Base-by-base conservation (phyloP, 2,888 invertebrate species). In the Melanotus villosus region DNA sequence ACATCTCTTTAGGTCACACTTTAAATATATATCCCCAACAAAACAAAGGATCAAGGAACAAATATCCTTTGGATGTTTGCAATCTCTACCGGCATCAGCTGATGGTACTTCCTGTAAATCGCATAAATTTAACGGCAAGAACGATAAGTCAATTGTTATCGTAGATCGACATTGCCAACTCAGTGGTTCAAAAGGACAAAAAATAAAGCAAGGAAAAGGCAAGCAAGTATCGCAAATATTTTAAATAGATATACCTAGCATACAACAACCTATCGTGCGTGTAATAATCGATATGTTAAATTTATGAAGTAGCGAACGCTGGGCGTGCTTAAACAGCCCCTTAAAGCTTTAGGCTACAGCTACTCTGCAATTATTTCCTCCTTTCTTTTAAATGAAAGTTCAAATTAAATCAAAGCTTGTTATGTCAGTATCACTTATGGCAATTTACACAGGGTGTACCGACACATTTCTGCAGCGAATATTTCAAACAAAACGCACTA, bases 101-200 rank as follows among this genome's bases (percentile, higher is more conserved):
- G 79, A 79, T 77, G 76, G 73, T 76, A 76, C 78, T 78, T 80
- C 78, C 77, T 73, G 73, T 73, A 74, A 76, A 75, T 74, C 75
- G 76, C 76, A 78, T 80, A 80, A 80, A 80, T 80, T 75, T 73
- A 54, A 59, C 58, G 52, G 64, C 72, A 68, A 63, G 73, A 71
- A 77, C 79, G 76, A 77, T 80, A 80, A 79, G 79, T 80, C 79
- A 80, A 80, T 76, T 73, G 76, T 78, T 79, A 80, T 80, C 80
- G 76, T 67, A 70, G 62, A 71, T 71, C 71, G 68, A 68, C 68
- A 68, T 58, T 66, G 70, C 58, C 63, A 52, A 66, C 58, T 66
- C 56, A 63, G 65, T 63, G 47, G 65, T 66, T 66, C 54, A 63
- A 62, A 43, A 63, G 60, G 62, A 66, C 62, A 66, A 66, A 65